A percentile compares a stretch with the other conserved stretches of the same genome.
phyloP scores from a whole-genome alignment of 2,797 vertebrate species.

The Meda fulgida region DNA sequence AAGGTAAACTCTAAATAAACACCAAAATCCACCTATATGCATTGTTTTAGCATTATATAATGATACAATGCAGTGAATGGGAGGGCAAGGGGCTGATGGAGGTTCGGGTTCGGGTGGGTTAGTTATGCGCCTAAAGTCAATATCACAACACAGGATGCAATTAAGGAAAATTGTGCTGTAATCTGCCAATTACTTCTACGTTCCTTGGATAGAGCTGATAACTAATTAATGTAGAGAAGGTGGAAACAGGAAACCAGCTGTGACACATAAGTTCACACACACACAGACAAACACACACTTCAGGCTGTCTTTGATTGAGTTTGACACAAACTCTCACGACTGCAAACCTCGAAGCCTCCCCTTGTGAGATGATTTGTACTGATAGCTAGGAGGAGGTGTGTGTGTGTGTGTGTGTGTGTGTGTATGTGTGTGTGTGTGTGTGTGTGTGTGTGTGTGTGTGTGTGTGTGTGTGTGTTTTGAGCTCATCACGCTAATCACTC shows the following conservation, averaged over 20 bases:
- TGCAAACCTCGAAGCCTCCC: conserved; percentile 52
- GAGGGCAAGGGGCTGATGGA: not conserved
- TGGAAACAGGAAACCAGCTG: conserved; percentile 45
- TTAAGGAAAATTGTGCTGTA: conserved; percentile 47
- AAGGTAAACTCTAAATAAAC: not conserved
- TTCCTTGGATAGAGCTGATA: conserved; percentile 47
- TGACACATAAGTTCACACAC: conserved; percentile 41
- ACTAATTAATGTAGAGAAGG: conserved; percentile 57
- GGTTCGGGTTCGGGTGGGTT: not conserved
- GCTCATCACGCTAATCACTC: conserved; percentile 78
- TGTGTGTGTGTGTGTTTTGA: conserved; percentile 50
- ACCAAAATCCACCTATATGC: not conserved
- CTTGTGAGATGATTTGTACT: conserved; percentile 52
- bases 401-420: conserved; percentile 43
- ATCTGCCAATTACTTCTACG: conserved; percentile 47
- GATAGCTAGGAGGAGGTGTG: conserved; percentile 39
- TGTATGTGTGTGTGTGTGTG: conserved; percentile 36
- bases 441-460: conserved; percentile 48
- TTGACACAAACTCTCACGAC: conserved; percentile 54
- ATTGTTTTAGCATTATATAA: conserved; percentile 1
- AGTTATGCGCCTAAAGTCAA: conserved; percentile 7
- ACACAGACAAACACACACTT: conserved; percentile 42
- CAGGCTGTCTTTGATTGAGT: conserved; percentile 53
- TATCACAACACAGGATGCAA: conserved; percentile 39
- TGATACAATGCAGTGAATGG: not conserved